Evolutionary conservation across 2,888 invertebrate species (phyloP).

Genomic region (Psococerastis gibbosa): DNA sequence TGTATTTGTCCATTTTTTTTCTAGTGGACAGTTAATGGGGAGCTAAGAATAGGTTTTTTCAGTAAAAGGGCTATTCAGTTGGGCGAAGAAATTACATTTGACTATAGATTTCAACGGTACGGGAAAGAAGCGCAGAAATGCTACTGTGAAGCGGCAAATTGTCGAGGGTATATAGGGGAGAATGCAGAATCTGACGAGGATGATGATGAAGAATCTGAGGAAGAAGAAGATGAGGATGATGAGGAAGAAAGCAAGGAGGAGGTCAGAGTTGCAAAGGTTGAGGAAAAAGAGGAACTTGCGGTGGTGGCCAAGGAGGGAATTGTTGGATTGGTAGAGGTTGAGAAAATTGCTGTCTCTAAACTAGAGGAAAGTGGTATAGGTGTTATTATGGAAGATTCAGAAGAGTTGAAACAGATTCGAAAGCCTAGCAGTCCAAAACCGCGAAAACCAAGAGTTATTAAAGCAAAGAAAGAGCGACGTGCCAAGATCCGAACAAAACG

Average conservation of each 20-base stretch:
- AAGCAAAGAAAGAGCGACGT: constrained; percentile 11
- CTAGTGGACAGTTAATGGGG: constrained; percentile 77
- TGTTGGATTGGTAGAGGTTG: no score
- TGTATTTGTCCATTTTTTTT: no score
- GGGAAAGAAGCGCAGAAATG: constrained; percentile 93
- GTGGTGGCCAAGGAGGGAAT: neutral
- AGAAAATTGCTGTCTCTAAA: no score
- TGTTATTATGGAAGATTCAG: no score
- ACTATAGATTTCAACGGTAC: constrained; percentile 94
- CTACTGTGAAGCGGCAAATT: constrained; percentile 73
- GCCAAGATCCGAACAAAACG: constrained; percentile 13
- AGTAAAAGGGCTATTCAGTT: constrained; percentile 59
- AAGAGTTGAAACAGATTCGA: no score
- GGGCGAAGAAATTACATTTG: constrained; percentile 95
- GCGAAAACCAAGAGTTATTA: constrained; percentile 4
- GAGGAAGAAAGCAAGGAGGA: constrained; percentile 26
- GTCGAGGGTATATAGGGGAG: constrained; percentile 91
- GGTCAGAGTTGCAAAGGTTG: constrained; percentile 21
- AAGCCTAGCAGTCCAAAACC: no score
- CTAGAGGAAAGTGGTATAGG: no score
- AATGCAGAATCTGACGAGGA: constrained; percentile 56
- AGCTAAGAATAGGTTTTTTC: constrained; percentile 92
- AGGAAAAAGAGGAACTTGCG: constrained; percentile 5
- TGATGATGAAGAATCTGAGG: constrained; percentile 33
- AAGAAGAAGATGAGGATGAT: constrained; percentile 26